Conservation (phyloP, 2,113 vertebrate genomes). For the Dicrurus megarhynchus region DNA sequence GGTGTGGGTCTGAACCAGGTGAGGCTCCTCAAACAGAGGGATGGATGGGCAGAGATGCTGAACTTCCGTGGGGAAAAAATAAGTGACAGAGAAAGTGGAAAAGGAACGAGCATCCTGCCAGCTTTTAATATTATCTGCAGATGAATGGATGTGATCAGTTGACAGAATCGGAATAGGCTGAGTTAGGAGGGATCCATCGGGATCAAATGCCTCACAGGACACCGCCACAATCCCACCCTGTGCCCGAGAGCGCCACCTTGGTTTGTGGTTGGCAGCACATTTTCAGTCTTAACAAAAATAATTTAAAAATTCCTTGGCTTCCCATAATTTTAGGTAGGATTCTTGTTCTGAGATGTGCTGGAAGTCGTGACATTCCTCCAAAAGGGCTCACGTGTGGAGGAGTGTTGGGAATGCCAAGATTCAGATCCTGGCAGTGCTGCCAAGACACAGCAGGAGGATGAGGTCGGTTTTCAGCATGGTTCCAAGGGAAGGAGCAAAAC, state of each 20-base stretch:
- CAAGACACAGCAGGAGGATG: neutral
- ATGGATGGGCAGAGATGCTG: neutral
- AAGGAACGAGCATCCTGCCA: neutral
- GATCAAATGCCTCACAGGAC: neutral
- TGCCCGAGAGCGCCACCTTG: fast-evolving
- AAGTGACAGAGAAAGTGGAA: neutral
- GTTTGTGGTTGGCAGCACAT: neutral
- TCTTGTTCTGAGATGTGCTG: neutral
- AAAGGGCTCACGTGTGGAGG: fast-evolving
- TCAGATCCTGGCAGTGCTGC: fast-evolving
- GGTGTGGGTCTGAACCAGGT: neutral
- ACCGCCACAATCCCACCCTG: neutral
- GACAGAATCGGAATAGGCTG: neutral
- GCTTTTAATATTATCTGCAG: neutral
- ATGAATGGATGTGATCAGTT: neutral
- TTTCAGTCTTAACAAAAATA: neutral
- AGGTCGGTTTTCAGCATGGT: fast-evolving
- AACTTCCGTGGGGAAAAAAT: neutral
- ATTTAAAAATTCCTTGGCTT: neutral
- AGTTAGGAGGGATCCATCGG: neutral
- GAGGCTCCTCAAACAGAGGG: neutral
- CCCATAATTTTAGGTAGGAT: neutral
- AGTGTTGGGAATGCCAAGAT: neutral
- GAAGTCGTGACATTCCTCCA: fast-evolving
- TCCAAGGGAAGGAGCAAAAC: neutral